Conservation (phyloP, 2,888 invertebrate genomes). For the Tethea ocularis region DNA sequence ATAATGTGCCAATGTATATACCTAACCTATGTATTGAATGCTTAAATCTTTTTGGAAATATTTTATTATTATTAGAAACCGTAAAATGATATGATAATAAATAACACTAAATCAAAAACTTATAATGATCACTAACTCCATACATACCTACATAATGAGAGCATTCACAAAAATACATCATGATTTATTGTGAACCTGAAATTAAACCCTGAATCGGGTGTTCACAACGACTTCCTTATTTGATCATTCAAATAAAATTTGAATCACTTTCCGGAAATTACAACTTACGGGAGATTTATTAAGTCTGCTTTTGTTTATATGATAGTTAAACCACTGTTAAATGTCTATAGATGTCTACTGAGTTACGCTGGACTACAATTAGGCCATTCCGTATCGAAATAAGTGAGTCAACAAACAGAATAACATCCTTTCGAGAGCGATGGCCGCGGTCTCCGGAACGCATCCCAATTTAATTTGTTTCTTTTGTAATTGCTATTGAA, state of each 20-base stretch:
- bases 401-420: conserved; percentile 70
- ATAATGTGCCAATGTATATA: too few species aligned
- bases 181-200: conserved; percentile 47
- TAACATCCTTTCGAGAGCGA: conserved; percentile 66
- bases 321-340: conserved; percentile 63
- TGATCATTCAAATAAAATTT: conserved; percentile 54
- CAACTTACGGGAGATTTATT: conserved; percentile 59
- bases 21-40: too few species aligned
- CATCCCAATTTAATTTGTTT: conserved; percentile 35
- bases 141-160: neutral
- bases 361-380: conserved; percentile 64
- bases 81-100: too few species aligned
- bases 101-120: neutral
- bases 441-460: conserved; percentile 45
- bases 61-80: too few species aligned
- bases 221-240: conserved; percentile 61
- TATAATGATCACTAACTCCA: too few species aligned
- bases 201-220: conserved; percentile 55
- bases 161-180: conserved; percentile 32
- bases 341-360: conserved; percentile 56
- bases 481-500: conserved; percentile 6
- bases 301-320: conserved; percentile 65
- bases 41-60: too few species aligned
- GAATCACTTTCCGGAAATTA: conserved; percentile 65
- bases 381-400: conserved; percentile 59